Base-by-base conservation (phyloP, 1,140 invertebrate genomes). In the Battus philenor region DNA sequence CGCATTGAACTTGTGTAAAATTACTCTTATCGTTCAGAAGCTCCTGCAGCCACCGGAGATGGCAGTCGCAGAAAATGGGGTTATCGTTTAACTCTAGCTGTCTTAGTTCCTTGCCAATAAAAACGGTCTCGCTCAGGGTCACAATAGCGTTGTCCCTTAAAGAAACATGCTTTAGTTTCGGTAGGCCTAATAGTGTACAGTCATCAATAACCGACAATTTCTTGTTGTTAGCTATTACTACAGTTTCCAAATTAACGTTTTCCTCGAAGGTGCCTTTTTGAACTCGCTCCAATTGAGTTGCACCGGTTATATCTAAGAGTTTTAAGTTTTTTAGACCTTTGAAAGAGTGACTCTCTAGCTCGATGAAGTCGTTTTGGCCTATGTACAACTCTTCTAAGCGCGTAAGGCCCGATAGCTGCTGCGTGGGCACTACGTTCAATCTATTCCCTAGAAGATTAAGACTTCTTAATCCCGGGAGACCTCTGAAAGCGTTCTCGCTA, bases 381-480 rank as follows among this genome's bases (percentile, higher is more conserved):
- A 96, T 88, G 10, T 89, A 90, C 8, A 97, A 84, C 49, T 95
- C 91, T 70, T 96, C 94, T 16, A 97, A 78, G 8, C 93, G 88
- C 1, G 87, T 85, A 16, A 97, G 79, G n/a, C 88, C 81, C 0
- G 89, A 87, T 7, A 96, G 72, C 20, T 94, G 92, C 4, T 88
- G 84, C 0, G 94, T 95, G 0, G 95, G 95, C 7, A 97, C 89
- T 24, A 87, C 83, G 6, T 83, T 82, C 12, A 97, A 74, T 32
- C 90, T 89, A 80, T 97, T 97, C 52, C 93, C 94, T 5, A 91
- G 90, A 1, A 97, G 81, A 62, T 93, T 92, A 15, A 97, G 83
- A 39, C 82, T 92, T 34, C 93, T 87, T 7, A 97, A 79, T 5
- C 90, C 91, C 32, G 88, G 88, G 10, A 97, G 74, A 18, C 94